phyloP scores from a whole-genome alignment of 64 coral and sea anemone species.

The Montipora cactus region DNA sequence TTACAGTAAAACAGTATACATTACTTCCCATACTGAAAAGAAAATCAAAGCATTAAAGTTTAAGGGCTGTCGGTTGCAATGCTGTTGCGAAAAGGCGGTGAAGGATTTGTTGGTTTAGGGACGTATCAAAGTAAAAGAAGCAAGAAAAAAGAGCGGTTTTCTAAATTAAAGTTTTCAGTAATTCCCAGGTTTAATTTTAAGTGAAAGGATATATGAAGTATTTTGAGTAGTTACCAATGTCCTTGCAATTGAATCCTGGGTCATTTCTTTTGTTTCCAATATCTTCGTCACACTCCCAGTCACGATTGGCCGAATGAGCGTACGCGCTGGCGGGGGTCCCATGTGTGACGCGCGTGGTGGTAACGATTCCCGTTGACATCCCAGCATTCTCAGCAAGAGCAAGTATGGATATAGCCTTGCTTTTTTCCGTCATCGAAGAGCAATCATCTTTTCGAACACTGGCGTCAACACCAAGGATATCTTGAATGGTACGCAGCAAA shows the following conservation, averaged over 20 bases:
- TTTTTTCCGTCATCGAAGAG: constrained; percentile 52
- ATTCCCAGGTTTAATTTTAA: too few species aligned
- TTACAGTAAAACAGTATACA: too few species aligned
- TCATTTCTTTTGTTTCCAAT: constrained; percentile 20
- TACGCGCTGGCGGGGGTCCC: constrained; percentile 83
- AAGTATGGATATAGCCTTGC: constrained; percentile 85
- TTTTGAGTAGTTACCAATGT: constrained; percentile 68
- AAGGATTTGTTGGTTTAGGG: too few species aligned
- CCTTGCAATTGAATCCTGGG: constrained; percentile 70
- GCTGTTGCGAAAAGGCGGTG: too few species aligned
- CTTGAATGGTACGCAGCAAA: constrained; percentile 29
- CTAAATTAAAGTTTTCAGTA: too few species aligned
- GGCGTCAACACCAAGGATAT: constrained; percentile 60
- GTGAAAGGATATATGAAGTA: neutral
- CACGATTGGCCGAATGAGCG: constrained; percentile 48
- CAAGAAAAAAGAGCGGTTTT: too few species aligned
- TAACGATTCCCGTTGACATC: constrained; percentile 97
- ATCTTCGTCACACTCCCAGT: constrained; percentile 74
- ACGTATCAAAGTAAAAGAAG: too few species aligned
- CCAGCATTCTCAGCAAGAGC: constrained; percentile 85
- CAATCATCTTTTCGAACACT: constrained; percentile 53
- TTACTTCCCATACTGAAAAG: too few species aligned
- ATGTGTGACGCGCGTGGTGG: constrained; percentile 89
- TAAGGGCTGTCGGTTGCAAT: too few species aligned
- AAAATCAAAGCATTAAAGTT: too few species aligned